Base-by-base conservation (phyloP, 2,888 invertebrate genomes). In the Pristionchus entomophagus region DNA sequence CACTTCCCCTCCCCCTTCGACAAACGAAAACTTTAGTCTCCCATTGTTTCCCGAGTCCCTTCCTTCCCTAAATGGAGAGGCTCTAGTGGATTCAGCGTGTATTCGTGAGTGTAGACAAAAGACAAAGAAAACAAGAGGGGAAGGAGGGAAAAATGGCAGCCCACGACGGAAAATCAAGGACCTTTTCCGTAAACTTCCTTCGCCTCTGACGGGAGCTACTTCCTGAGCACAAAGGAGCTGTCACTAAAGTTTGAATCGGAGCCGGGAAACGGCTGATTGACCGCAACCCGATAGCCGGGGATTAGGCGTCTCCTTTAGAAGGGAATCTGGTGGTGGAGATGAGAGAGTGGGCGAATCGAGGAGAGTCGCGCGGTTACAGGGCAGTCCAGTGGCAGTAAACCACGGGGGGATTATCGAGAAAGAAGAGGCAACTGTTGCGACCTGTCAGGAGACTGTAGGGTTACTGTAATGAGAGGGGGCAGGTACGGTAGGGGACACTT, bases 71-170 rank as follows among this genome's bases (percentile, higher is more conserved):
- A 73, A 73, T 73, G 73, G 73, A 73, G 73, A 73, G 73, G 73
- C 73, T 4, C 38, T 38, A 73, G 73, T 73, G 73, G 73, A 73
- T 73, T 73, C 73, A 73, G 73, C 73, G 41, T n/a, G n/a, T 73
- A 41, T 32, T 19, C 38, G 41, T 41, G n/a, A n/a, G 45, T 73
- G 73, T 73, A 73, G 73, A 73, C 73, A 73, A 73, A 41, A 73
- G 73, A 45, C n/a, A 73, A 73, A 12, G 38, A 41, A 73, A 73
- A 73, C 73, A 73, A 38, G 45, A 0, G 41, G 41, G 2, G 41
- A n/a, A 32, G 14, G n/a, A 26, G 10, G 41, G 26, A 32, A 45
- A 26, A 73, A 8, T n/a, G 12, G 65, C 32, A 17, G 35, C 8
- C 6, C 6, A 45, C 45, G 45, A 45, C n/a, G 65, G 35, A 65